Conservation (phyloP, 2,888 invertebrate species). For the Troides oblongomaculatus region DNA sequence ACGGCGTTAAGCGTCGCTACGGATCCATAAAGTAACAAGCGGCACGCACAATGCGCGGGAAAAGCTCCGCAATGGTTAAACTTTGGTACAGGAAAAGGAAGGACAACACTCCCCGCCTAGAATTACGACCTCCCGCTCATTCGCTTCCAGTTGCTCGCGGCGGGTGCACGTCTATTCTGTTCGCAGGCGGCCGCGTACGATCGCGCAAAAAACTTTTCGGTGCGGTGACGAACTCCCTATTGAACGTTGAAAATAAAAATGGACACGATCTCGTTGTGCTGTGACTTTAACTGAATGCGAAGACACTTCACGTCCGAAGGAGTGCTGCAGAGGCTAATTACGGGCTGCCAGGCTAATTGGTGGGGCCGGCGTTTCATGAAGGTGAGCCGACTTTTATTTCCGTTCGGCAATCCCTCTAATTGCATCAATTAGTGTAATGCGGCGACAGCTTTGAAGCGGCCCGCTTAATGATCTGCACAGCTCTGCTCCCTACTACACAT, state of each 20-base stretch:
- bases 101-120: constrained; percentile 66
- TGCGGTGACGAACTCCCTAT: constrained; percentile 52
- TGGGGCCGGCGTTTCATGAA: constrained; percentile 78
- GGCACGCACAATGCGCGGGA: constrained; percentile 49
- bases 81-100: constrained; percentile 69
- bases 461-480: constrained; percentile 70
- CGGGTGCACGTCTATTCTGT: constrained; percentile 51
- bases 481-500: constrained; percentile 34
- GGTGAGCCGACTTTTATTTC: constrained; percentile 80
- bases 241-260: constrained; percentile 44
- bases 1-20: constrained; percentile 64
- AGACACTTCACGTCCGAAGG: constrained; percentile 57
- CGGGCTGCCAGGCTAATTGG: constrained; percentile 75
- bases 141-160: constrained; percentile 61
- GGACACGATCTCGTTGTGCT: constrained; percentile 59
- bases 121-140: constrained; percentile 53
- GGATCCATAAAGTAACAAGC: constrained; percentile 52
- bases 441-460: constrained; percentile 76
- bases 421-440: constrained; percentile 80
- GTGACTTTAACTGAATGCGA: constrained; percentile 61
- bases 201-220: constrained; percentile 76
- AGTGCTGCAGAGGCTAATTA: constrained; percentile 73
- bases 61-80: constrained; percentile 65
- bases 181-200: constrained; percentile 45
- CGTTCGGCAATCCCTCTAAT: constrained; percentile 80